Percentiles rank a stretch among this genome's conserved stretches.
Evolutionary conservation across 2,797 vertebrate species (phyloP).

Genomic region (Eremophila alpestris): DNA sequence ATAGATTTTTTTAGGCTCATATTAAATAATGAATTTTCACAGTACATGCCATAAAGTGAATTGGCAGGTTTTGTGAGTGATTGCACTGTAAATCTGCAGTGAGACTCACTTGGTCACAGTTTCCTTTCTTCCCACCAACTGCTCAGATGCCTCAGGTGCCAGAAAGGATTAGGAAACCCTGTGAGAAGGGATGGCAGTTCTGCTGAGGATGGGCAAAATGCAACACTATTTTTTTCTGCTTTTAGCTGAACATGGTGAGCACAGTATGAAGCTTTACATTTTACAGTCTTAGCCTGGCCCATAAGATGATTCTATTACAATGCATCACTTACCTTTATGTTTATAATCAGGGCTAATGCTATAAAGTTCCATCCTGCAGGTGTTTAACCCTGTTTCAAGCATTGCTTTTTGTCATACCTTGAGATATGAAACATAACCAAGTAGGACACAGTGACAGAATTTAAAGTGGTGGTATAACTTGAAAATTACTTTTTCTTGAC

Average conservation of each 20-base stretch:
- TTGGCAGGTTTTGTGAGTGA: constrained; percentile 42
- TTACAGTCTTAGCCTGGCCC: constrained; percentile 22
- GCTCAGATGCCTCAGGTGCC: constrained; percentile 72
- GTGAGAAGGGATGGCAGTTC: constrained; percentile 73
- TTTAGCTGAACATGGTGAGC: constrained; percentile 44
- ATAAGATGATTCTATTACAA: constrained; percentile 48
- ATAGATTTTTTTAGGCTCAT: constrained; percentile 9
- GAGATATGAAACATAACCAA: background rate
- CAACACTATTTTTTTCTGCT: constrained; percentile 55
- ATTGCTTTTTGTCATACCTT: background rate
- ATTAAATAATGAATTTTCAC: constrained; percentile 53
- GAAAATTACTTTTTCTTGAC: background rate
- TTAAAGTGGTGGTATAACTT: background rate
- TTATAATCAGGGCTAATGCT: constrained; percentile 62
- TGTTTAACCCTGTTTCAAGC: constrained; percentile 27
- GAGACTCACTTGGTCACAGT: constrained; percentile 52
- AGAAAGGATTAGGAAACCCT: constrained; percentile 68
- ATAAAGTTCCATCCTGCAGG: constrained; percentile 19
- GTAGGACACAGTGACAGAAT: background rate
- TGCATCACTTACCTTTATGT: constrained; percentile 54
- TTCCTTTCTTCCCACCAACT: constrained; percentile 64
- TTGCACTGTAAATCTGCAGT: constrained; percentile 62
- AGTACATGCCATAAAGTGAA: constrained; percentile 33
- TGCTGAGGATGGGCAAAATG: constrained; percentile 69
- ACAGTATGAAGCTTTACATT: constrained; percentile 29